phyloP scores from a whole-genome alignment of 2,797 vertebrate genomes.

The Carcharodon carcharias region DNA sequence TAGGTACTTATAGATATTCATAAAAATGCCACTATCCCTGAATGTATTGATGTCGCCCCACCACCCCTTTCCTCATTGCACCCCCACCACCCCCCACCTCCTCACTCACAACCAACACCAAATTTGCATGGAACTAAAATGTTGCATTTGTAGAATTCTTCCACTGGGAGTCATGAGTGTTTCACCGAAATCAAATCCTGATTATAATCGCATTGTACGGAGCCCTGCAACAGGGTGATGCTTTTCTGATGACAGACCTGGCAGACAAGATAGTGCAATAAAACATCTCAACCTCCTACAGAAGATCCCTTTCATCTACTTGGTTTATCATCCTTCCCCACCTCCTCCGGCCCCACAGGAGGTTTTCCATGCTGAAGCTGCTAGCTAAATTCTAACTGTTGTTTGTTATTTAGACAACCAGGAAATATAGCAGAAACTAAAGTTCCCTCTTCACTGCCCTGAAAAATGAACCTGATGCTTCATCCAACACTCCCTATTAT shows the following conservation, averaged over 20 bases:
- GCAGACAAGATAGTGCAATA: not conserved
- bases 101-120: not conserved
- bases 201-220: not conserved
- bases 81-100: too few relatives aligned
- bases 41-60: too few relatives aligned
- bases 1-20: too few relatives aligned
- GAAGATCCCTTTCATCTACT: not conserved
- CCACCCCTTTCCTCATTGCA: too few relatives aligned
- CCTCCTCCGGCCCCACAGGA: not conserved
- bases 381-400: not conserved
- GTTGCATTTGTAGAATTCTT: not conserved
- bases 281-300: not conserved
- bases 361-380: not conserved
- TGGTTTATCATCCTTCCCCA: not conserved
- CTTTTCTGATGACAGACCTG: not conserved
- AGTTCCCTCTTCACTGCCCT: not conserved
- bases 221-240: not conserved
- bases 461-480: not conserved
- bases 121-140: not conserved
- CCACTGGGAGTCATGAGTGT: slow-evolving; percentile 2
- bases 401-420: not conserved
- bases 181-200: not conserved
- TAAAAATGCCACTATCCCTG: too few relatives aligned
- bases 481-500: not conserved
- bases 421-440: not conserved